Conservation (phyloP, 2,888 invertebrate species). For the Noctua janthina region DNA sequence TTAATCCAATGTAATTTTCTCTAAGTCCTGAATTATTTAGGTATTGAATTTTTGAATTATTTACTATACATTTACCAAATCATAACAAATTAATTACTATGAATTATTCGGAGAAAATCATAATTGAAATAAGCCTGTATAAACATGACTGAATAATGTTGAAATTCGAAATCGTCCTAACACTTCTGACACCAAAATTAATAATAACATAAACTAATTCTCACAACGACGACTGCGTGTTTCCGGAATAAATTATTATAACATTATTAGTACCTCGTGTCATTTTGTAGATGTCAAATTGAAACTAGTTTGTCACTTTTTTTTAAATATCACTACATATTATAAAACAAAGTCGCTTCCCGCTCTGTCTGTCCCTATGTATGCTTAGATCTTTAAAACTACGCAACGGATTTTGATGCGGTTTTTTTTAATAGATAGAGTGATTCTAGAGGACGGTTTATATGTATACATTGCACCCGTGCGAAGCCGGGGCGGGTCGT, state of each 20-base stretch:
- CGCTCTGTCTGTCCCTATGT: too few species aligned
- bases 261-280: slow-evolving; percentile 7
- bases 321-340: not conserved
- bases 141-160: not conserved
- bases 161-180: not conserved
- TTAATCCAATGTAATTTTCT: not conserved
- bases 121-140: not conserved
- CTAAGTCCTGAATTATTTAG: not conserved
- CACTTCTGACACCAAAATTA: slow-evolving; percentile 2
- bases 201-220: slow-evolving; percentile 15
- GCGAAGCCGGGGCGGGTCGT: too few species aligned
- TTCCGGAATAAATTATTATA: slow-evolving; percentile 14
- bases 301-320: not conserved
- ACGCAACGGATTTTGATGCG: too few species aligned
- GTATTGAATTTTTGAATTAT: not conserved
- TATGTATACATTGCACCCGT: too few species aligned
- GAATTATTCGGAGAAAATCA: not conserved
- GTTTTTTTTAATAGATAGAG: too few species aligned
- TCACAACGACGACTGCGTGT: not conserved
- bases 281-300: not conserved
- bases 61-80: too few species aligned
- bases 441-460: too few species aligned
- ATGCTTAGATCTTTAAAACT: too few species aligned
- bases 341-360: too few species aligned
- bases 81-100: too few species aligned